Evolutionary conservation across 23 tunicate species (phyloP), one percentile per base, ranked within the genome.

Genomic region (Aplidium turbinatum): DNA sequence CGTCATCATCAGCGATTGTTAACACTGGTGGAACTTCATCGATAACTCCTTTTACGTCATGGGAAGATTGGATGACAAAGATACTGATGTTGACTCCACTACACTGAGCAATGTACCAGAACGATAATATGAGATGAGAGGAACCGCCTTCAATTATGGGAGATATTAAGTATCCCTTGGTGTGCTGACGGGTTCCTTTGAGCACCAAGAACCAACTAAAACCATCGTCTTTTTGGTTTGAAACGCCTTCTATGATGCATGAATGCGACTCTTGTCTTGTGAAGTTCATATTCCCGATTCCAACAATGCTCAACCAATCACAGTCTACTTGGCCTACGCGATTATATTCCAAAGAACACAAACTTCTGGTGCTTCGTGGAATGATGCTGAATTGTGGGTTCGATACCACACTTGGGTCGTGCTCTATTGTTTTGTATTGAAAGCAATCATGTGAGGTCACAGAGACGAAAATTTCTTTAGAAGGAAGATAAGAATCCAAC

Each of bases 101-200:
- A 70, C 85, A 80, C 52, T 64, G 42, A 6, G 73, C 30, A 40
- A 54, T 25, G 20, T 68, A 42, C 77, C 77, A 80, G 21, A 80
- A 55, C 13, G 85, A 56, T 42, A 42, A 42, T 2, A 80, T 48
- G 13, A 69, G 27, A 45, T 69, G 77, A 23, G 68, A 47, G 1
- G 42, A 5, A 0, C 77, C 85, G 40, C 77, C 85, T 57, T 80
- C 68, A 4, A 80, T 80, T 22, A 56, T 35, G 7, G 85, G 85
- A 3, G 85, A 80, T 23, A 80, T 69, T 1, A 76, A 60, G 4
- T 34, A 58, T 22, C 60, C 85, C 25, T 46, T 4, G 33, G 54
- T 74, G 4, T 28, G 36, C 1, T 25, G n/a, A 29, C 6, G 57
- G 20, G 2, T 38, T 32, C 77, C 38, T 4, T 39, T 2, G 19